Percentiles rank a stretch among this genome's conserved stretches.
phyloP scores from a whole-genome alignment of 2,888 invertebrate genomes.

The Laothoe populi region DNA sequence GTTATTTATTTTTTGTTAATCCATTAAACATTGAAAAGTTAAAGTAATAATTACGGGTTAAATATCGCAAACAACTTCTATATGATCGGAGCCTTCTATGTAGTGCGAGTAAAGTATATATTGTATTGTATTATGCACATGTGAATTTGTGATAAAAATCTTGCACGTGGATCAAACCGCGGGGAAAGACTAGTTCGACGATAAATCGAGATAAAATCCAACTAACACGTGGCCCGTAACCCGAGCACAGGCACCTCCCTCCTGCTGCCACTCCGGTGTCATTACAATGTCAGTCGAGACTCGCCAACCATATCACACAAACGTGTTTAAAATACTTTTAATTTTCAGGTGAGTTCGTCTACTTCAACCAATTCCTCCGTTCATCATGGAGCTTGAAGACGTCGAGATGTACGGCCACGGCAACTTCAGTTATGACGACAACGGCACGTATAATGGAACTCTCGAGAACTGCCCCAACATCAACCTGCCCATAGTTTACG shows the following conservation, averaged over 20 bases:
- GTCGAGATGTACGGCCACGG: slow-evolving; percentile 63
- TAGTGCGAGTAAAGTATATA: too few relatives aligned
- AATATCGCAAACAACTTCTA: too few relatives aligned
- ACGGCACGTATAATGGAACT: slow-evolving; percentile 67
- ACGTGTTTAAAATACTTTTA: slow-evolving; percentile 23
- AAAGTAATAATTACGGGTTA: too few relatives aligned
- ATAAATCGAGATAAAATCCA: background rate
- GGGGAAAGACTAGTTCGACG: background rate
- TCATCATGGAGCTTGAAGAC: slow-evolving; percentile 71
- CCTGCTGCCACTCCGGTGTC: background rate
- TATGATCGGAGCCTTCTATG: too few relatives aligned
- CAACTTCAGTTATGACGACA: slow-evolving; percentile 64
- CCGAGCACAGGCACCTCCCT: slow-evolving; percentile 5
- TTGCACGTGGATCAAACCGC: background rate
- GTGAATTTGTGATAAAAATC: too few relatives aligned
- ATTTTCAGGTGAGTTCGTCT: slow-evolving; percentile 49
- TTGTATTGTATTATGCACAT: too few relatives aligned
- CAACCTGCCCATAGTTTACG: slow-evolving; percentile 82
- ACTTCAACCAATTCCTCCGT: slow-evolving; percentile 28
- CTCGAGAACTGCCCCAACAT: slow-evolving; percentile 80
- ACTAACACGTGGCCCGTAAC: slow-evolving; percentile 13
- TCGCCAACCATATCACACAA: background rate
- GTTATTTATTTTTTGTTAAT: too few relatives aligned
- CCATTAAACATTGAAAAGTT: too few relatives aligned
- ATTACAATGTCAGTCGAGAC: background rate